These are phyloP conservation scores for Aporophyla lueneburgensis DNA, from an alignment of 2,888 invertebrate genomes.

Conservation along the genomic window DNA sequence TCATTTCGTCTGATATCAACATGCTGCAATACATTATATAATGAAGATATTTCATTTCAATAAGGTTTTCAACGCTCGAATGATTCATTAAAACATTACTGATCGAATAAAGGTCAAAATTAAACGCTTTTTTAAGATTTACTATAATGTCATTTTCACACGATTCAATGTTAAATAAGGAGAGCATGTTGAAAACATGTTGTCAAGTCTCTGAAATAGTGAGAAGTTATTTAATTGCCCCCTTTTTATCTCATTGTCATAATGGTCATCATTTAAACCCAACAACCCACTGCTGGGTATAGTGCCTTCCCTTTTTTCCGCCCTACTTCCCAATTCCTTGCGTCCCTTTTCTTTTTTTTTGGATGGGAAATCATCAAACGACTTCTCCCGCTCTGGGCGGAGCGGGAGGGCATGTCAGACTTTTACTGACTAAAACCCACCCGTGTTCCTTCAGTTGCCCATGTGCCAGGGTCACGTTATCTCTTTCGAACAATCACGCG, in stretches of 20 bases:
- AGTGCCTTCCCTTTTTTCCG: no score
- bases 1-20: slow-evolving; percentile 60
- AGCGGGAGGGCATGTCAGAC: no score
- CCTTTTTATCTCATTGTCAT: neutral
- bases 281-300: no score
- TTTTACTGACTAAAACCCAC: no score
- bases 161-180: neutral
- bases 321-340: no score
- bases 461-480: no score
- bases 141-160: slow-evolving; percentile 52
- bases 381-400: no score
- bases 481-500: no score
- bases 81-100: slow-evolving; percentile 56
- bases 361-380: no score
- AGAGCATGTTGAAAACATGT: slow-evolving; percentile 15
- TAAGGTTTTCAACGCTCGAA: slow-evolving; percentile 51
- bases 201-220: slow-evolving; percentile 1
- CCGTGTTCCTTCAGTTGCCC: no score
- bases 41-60: slow-evolving; percentile 54
- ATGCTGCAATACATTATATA: slow-evolving; percentile 58
- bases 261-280: no score
- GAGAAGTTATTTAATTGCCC: neutral
- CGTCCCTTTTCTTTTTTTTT: no score
- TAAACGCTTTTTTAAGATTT: slow-evolving; percentile 34
- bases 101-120: slow-evolving; percentile 50